Base-by-base conservation (phyloP, 1,140 invertebrate genomes). In the Drosophila cardini region DNA sequence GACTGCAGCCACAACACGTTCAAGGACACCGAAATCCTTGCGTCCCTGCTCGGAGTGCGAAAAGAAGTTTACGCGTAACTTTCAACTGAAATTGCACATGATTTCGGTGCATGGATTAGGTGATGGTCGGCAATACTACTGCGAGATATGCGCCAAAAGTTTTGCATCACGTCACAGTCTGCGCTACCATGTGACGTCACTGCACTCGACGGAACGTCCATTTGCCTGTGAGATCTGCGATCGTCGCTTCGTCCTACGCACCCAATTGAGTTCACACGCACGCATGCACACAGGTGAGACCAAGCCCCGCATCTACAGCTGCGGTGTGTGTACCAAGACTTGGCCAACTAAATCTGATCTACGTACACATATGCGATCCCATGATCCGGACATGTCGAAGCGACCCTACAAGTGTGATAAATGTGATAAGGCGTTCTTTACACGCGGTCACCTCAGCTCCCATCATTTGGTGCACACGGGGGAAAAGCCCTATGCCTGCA, bases 141-240 rank as follows among this genome's bases (percentile, higher is more conserved):
- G 90, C 70, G 72, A 87, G n/a, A 72, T 77, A 30, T 91, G 90
- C 48, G 40, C 64, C 3, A 91, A 91, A 16, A 80, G 60, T 40
- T 91, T 91, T 32, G 90, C 90, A 1, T 91, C 90, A 13, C 70
- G 83, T 5, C 90, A 91, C 72, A 90, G 90, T 34, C 76, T 91
- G 4, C 87, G 73, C 13, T 91, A 91, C 64, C 90, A 91, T 55
- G 48, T 76, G 0, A 90, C 82, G 18, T 91, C 91, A 8, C 72
- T 91, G 6, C 93, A 94, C 65, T 93, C 93, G 0, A 90, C 92
- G 2, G 92, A 93, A 26, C 91, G 93, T 0, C 92, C 92, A 9
- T 93, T 92, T 68, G 70, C 73, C 1, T 94, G 93, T 38, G 76
- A 80, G 6, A 74, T 86, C 2, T 94, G 93, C 68, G 92, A 93